A percentile compares a stretch with the other conserved stretches of the same genome.
Conservation (phyloP, 1,140 invertebrate species). For the Anastrepha ludens region DNA sequence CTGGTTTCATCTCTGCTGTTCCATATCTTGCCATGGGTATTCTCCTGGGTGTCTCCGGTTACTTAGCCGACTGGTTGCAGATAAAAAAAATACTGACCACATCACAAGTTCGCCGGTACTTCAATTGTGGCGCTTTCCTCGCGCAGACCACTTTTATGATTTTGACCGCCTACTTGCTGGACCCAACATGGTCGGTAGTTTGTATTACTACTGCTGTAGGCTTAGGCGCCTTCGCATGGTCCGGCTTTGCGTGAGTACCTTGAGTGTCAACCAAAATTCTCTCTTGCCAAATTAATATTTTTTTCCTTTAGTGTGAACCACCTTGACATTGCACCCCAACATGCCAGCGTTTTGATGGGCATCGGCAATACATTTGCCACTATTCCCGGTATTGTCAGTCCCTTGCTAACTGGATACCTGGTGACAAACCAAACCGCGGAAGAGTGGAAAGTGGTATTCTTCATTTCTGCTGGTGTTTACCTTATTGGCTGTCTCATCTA, state of each 20-base stretch:
- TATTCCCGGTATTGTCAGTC: conserved; percentile 90
- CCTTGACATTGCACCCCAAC: conserved; percentile 89
- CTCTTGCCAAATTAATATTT: neutral
- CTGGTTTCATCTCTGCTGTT: conserved; percentile 87
- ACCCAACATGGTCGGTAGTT: conserved; percentile 80
- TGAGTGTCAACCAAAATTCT: neutral
- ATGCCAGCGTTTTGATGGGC: conserved; percentile 89
- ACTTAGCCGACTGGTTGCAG: conserved; percentile 86
- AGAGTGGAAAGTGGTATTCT: conserved; percentile 90
- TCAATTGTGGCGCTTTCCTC: conserved; percentile 86
- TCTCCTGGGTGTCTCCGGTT: conserved; percentile 85
- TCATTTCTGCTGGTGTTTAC: conserved; percentile 86
- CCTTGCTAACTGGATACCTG: conserved; percentile 85
- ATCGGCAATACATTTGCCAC: conserved; percentile 92
- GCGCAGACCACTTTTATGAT: conserved; percentile 90
- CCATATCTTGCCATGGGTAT: conserved; percentile 92
- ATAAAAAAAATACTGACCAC: conserved; percentile 80
- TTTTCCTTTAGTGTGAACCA: conserved; percentile 83
- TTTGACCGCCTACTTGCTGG: conserved; percentile 81
- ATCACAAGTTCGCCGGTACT: conserved; percentile 84
- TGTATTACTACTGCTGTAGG: conserved; percentile 91
- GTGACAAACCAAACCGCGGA: conserved; percentile 82
- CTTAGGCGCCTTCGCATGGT: conserved; percentile 91
- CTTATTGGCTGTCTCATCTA: conserved; percentile 86
- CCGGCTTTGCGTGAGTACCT: conserved; percentile 85